Base-by-base conservation (phyloP, 2,888 invertebrate genomes). In the Epinotia nisella region DNA sequence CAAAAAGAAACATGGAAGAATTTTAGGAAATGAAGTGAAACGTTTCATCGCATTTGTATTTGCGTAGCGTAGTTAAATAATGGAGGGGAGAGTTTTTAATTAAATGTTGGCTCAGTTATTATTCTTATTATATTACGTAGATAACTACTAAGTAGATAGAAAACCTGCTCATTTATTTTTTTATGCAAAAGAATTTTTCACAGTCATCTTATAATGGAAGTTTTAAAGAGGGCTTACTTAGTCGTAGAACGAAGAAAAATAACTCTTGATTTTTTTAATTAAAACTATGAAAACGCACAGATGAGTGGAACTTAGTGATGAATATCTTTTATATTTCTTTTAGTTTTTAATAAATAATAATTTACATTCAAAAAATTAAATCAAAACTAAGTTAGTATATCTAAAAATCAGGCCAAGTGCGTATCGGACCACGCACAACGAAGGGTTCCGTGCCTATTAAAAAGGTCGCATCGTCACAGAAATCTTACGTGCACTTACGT, bases 71-170 rank as follows among this genome's bases (percentile, higher is more conserved):
- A 24, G 35, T 67, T 66, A 24, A 67, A 67, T 49, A 61, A 61
- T 19, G 24, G 60, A 19, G 41, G 60, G 71, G 70, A 19, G 41
- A 19, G 49, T 35, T 61, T 55, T 67, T 67, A 61, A 72, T 72
- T 67, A 67, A 72, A 72, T 61, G 67, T 55, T 35, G 24, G 35
- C 41, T 55, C 66, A 39, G 45, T 66, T 45, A 64, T 70, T 45
- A 70, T 45, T 39, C 24, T 70, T 45, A 60, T 71, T 49, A 61
- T 61, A 67, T 72, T 35, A 45, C 45, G 13, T 45, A 61, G 11
- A 41, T 39, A n/a, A n/a, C n/a, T n/a, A n/a, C n/a, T n/a, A 60
- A 55, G 11, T 7, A 19, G 41, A 62, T 24, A 61, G 7, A 11
- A 39, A 55, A 61, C 55, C 41, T 21, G 55, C 59, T 51, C 29